Evolutionary conservation across 2,113 vertebrate genomes (phyloP).

Genomic region (Percina caprodes): DNA sequence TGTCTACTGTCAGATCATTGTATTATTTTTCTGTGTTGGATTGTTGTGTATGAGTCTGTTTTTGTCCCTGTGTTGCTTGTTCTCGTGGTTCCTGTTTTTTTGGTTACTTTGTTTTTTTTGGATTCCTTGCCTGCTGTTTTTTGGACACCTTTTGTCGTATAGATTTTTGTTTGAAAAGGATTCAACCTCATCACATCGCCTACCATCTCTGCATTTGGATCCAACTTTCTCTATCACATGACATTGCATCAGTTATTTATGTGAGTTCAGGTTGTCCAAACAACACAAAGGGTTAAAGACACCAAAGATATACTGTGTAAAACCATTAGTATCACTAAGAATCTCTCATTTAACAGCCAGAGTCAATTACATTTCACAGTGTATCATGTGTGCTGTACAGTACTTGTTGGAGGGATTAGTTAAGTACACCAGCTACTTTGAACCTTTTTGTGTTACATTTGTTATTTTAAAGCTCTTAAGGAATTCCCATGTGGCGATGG

Average conservation of each 20-base stretch:
- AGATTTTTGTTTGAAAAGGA: too few relatives aligned
- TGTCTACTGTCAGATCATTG: too few relatives aligned
- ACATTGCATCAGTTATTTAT: conserved; percentile 21
- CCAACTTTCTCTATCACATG: too few relatives aligned
- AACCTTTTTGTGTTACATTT: conserved; percentile 26
- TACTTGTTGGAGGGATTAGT: conserved; percentile 26
- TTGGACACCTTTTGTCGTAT: too few relatives aligned
- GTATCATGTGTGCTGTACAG: conserved; percentile 4
- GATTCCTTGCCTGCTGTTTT: too few relatives aligned
- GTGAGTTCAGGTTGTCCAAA: conserved; percentile 31
- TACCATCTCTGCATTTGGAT: too few relatives aligned
- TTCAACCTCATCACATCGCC: too few relatives aligned
- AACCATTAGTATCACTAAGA: neutral
- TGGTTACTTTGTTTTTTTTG: too few relatives aligned
- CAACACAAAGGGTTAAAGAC: neutral
- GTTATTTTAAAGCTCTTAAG: conserved; percentile 58
- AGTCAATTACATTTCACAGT: neutral
- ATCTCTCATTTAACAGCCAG: neutral
- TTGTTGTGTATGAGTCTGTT: too few relatives aligned
- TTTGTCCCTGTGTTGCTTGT: too few relatives aligned
- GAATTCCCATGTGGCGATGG: conserved; percentile 51
- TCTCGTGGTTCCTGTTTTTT: too few relatives aligned
- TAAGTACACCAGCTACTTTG: conserved; percentile 9
- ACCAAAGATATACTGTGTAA: neutral
- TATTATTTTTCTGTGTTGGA: too few relatives aligned